A percentile compares a stretch with the other conserved stretches of the same genome.
Evolutionary conservation across 2,113 vertebrate species (phyloP).

Genomic region (Corythornis cristatus): DNA sequence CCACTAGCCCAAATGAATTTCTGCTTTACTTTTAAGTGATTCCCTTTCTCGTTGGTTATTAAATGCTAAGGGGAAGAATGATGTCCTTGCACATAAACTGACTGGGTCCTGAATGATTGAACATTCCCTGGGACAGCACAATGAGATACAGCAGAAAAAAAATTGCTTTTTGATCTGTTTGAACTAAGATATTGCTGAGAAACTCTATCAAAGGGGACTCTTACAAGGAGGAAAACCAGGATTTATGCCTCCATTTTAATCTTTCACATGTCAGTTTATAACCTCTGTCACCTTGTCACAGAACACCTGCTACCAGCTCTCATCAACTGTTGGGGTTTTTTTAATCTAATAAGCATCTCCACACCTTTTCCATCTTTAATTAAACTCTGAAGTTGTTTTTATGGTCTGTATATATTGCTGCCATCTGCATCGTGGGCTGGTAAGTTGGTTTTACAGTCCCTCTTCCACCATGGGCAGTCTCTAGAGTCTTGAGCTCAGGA

Average conservation of each 20-base stretch:
- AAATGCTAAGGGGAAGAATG: neutral
- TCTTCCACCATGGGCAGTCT: rapidly evolving
- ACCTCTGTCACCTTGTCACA: neutral
- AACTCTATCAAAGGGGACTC: neutral
- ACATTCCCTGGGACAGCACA: neutral
- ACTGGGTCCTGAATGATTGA: neutral
- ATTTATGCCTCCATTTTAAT: neutral
- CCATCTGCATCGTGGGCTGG: neutral
- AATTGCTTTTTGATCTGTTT: neutral
- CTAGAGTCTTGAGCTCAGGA: neutral
- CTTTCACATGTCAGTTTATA: neutral
- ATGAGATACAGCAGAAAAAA: neutral
- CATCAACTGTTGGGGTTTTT: neutral
- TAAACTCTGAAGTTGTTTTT: neutral
- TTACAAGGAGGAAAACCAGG: neutral
- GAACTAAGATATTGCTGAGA: neutral
- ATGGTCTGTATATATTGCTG: neutral
- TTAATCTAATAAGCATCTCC: neutral
- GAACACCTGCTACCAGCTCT: neutral
- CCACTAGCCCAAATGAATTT: neutral
- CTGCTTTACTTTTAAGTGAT: neutral
- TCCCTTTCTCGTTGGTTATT: neutral
- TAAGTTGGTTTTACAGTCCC: neutral
- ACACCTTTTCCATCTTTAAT: neutral
- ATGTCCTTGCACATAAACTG: neutral